phyloP scores from a whole-genome alignment of 2,113 vertebrate species.

The Antechinus flavipes region DNA sequence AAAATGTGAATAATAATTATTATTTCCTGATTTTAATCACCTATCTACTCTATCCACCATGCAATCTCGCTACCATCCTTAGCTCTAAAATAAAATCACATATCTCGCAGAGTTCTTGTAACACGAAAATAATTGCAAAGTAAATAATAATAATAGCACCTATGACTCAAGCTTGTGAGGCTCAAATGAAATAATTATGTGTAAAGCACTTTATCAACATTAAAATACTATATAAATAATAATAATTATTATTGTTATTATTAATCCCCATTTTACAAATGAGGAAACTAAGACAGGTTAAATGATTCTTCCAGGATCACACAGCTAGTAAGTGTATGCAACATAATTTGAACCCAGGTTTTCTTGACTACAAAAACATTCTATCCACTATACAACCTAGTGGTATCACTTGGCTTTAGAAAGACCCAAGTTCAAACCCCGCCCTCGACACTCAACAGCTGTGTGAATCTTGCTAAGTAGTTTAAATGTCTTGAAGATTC shows the following conservation, averaged over 20 bases:
- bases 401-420: not conserved
- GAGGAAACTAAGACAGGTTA: not conserved
- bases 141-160: not conserved
- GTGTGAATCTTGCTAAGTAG: not conserved
- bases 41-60: too few relatives aligned
- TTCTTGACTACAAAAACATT: not conserved
- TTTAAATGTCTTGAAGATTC: not conserved
- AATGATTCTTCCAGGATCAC: not conserved
- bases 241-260: not conserved
- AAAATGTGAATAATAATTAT: not conserved
- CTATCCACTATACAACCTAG: not conserved
- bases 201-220: not conserved
- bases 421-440: not conserved
- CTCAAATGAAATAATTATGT: not conserved
- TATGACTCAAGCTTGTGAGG: not conserved
- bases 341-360: not conserved
- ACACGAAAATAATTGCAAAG: too few relatives aligned
- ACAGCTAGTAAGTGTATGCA: not conserved
- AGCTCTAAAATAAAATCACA: too few relatives aligned
- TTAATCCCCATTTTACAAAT: not conserved
- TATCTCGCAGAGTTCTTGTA: too few relatives aligned
- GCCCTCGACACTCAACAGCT: not conserved
- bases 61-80: too few relatives aligned
- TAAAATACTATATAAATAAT: not conserved
- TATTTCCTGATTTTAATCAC: too few relatives aligned